Evolutionary conservation across 2,888 invertebrate genomes (phyloP).

Genomic region (Trichogramma evanescens): DNA sequence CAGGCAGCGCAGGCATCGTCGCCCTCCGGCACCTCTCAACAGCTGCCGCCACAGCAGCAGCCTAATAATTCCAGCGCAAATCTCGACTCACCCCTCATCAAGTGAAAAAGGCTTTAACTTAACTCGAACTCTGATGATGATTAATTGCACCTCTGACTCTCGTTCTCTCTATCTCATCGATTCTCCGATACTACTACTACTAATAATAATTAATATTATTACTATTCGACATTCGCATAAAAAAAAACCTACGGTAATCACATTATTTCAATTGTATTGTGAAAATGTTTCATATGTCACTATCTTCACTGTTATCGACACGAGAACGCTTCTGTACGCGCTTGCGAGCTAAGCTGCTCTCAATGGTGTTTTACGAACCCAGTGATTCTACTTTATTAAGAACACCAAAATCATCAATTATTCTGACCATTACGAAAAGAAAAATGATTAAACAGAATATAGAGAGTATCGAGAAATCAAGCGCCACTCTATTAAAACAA

Average conservation of each 20-base stretch:
- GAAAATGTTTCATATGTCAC: too few species aligned
- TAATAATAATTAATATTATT: slow-evolving; percentile 11
- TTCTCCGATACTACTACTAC: slow-evolving; percentile 32
- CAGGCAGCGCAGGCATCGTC: slow-evolving; percentile 45
- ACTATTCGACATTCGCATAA: slow-evolving; percentile 11
- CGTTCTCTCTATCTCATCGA: slow-evolving; percentile 36
- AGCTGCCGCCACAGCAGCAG: slow-evolving; percentile 28
- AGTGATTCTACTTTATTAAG: too few species aligned
- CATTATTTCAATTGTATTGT: too few species aligned
- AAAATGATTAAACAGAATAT: slow-evolving; percentile 13
- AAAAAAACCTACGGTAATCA: too few species aligned
- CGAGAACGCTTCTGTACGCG: too few species aligned
- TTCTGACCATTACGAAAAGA: neutral
- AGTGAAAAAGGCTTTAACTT: slow-evolving; percentile 49
- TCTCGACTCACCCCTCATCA: slow-evolving; percentile 46
- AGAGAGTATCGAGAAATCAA: slow-evolving; percentile 15
- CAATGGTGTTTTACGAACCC: too few species aligned
- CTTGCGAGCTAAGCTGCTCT: too few species aligned
- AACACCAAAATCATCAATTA: too few species aligned
- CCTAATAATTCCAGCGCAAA: slow-evolving; percentile 44
- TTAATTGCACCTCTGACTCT: slow-evolving; percentile 35
- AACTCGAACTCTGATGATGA: slow-evolving; percentile 43
- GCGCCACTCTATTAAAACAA: slow-evolving; percentile 1
- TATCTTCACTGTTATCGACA: too few species aligned
- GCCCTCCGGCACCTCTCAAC: slow-evolving; percentile 41